These are phyloP conservation scores for Bombus polaris DNA, from an alignment of 1,140 invertebrate genomes.

Conservation along the genomic window DNA sequence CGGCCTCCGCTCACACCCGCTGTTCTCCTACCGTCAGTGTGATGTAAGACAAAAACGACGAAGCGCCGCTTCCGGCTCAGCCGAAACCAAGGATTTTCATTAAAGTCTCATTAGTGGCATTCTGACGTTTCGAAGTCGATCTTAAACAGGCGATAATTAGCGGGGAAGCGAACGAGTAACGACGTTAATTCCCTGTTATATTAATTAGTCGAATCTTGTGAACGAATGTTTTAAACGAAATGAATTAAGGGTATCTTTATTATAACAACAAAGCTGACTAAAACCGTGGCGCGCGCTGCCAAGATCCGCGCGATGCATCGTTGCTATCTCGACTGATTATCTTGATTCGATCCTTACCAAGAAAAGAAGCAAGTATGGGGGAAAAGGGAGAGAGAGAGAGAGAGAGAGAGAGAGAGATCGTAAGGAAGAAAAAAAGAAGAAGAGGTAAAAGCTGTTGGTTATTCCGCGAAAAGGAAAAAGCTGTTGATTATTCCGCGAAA, in stretches of 20 bases:
- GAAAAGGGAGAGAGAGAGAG: too few species aligned
- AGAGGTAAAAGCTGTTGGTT: neutral
- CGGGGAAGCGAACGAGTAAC: constrained; percentile 2
- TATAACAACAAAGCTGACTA: constrained; percentile 10
- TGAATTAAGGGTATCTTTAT: constrained; percentile 9
- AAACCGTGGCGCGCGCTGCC: neutral
- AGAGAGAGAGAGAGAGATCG: too few species aligned
- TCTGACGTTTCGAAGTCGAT: neutral
- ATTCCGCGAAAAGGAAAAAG: constrained; percentile 5
- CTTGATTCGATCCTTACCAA: neutral
- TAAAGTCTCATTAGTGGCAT: constrained; percentile 41
- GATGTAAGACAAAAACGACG: constrained; percentile 61
- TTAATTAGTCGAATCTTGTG: constrained; percentile 28
- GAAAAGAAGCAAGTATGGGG: neutral
- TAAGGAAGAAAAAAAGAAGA: neutral
- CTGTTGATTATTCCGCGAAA: constrained; percentile 9
- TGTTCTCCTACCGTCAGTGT: neutral
- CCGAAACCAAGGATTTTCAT: constrained; percentile 50
- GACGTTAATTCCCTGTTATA: constrained; percentile 23
- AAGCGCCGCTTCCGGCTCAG: constrained; percentile 65
- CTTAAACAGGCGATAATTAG: constrained; percentile 26
- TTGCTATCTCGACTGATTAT: constrained; percentile 18
- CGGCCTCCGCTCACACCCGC: neutral
- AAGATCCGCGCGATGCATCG: neutral
- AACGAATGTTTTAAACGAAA: constrained; percentile 20